phyloP scores from a whole-genome alignment of 2,113 vertebrate genomes.

The Polypterus senegalus region DNA sequence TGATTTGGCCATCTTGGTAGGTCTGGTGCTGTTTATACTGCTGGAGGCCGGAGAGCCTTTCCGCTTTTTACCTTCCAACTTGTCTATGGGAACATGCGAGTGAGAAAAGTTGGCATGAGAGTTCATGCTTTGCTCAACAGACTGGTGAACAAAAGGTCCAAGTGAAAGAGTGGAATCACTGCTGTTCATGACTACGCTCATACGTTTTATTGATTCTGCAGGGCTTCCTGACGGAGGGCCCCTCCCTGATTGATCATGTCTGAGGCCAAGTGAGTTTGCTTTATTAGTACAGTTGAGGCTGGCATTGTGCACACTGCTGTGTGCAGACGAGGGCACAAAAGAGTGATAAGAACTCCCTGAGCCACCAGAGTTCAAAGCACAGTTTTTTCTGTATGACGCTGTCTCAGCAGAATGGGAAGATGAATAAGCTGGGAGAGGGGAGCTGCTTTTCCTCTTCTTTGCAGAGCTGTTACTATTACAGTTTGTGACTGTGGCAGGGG shows the following conservation, averaged over 20 bases:
- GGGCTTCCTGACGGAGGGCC: conserved; percentile 72
- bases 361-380: conserved; percentile 65
- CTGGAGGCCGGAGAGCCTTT: conserved; percentile 74
- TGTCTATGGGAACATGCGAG: conserved; percentile 62
- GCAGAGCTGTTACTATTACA: conserved; percentile 69
- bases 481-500: conserved; percentile 55
- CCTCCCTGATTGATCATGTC: conserved; percentile 72
- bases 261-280: conserved; percentile 68
- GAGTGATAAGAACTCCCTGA: conserved; percentile 73
- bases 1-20: conserved; percentile 81
- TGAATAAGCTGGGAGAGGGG: conserved; percentile 58
- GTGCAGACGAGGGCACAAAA: conserved; percentile 54
- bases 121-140: conserved; percentile 60
- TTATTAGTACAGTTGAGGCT: conserved; percentile 75
- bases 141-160: conserved; percentile 85
- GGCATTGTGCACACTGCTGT: conserved; percentile 57
- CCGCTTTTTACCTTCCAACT: conserved; percentile 80
- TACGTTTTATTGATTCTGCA: conserved; percentile 88
- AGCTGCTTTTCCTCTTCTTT: conserved; percentile 89
- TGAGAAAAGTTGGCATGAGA: conserved; percentile 60
- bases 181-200: conserved; percentile 97
- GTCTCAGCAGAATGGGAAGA: conserved; percentile 73
- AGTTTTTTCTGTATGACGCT: conserved; percentile 86
- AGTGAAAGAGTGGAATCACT: conserved; percentile 88
- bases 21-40: conserved; percentile 55